Conservation (phyloP, 2,113 vertebrate species). For the Tachycineta bicolor region DNA sequence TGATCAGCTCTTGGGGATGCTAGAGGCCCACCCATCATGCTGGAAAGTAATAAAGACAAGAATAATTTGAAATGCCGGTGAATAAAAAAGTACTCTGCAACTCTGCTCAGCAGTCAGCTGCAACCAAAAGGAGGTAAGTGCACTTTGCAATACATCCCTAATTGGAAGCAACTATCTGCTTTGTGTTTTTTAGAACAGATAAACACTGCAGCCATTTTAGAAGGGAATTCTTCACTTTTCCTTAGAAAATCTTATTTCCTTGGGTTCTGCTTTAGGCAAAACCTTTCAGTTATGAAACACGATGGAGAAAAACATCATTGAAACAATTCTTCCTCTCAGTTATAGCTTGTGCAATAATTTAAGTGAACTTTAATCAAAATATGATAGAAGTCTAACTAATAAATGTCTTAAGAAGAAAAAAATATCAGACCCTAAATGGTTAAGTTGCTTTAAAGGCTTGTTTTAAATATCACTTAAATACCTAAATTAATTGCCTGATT, state of each 20-base stretch:
- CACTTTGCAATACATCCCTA: neutral
- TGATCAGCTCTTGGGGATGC: neutral
- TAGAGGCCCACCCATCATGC: neutral
- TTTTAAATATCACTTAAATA: conserved; percentile 2
- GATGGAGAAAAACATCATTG: neutral
- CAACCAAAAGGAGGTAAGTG: neutral
- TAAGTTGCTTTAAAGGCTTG: neutral
- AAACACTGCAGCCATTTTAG: neutral
- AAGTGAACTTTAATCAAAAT: neutral
- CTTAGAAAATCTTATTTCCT: neutral
- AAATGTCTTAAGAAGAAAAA: neutral
- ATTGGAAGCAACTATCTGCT: neutral
- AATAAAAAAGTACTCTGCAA: neutral
- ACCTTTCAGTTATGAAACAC: neutral
- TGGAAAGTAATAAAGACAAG: neutral
- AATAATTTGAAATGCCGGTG: neutral
- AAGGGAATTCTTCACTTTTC: neutral
- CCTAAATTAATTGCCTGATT: neutral
- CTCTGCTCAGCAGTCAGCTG: neutral
- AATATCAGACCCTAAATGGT: neutral
- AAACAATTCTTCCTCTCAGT: neutral
- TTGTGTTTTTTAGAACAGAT: neutral
- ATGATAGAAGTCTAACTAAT: neutral
- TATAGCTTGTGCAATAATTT: neutral
- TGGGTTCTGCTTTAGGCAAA: neutral